phyloP scores from a whole-genome alignment of 2,797 vertebrate species.

The Argentina silus region DNA sequence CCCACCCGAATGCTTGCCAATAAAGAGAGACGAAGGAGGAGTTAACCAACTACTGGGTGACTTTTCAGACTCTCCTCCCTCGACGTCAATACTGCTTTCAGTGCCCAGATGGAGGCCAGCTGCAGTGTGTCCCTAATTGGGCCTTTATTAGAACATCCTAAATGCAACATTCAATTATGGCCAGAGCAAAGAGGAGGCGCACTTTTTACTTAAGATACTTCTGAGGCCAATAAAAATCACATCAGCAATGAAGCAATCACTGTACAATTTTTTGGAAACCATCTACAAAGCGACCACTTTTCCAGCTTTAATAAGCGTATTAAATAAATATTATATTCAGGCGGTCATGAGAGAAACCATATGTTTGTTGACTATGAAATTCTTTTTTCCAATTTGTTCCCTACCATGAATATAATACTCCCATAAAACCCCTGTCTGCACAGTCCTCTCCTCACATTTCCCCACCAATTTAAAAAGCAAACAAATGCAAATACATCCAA shows the following conservation, averaged over 20 bases:
- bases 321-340: slow-evolving; percentile 54
- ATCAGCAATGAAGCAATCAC: slow-evolving; percentile 63
- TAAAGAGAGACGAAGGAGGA: slow-evolving; percentile 16
- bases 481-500: not conserved
- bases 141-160: slow-evolving; percentile 58
- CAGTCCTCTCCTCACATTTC: not conserved
- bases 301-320: slow-evolving; percentile 49
- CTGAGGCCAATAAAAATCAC: slow-evolving; percentile 62
- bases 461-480: not conserved
- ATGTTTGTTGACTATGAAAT: slow-evolving; percentile 42
- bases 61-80: slow-evolving; percentile 18
- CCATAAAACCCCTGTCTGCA: slow-evolving; percentile 3
- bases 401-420: not conserved
- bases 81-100: slow-evolving; percentile 36
- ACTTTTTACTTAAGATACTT: slow-evolving; percentile 59
- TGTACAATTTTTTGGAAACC: slow-evolving; percentile 56
- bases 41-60: slow-evolving; percentile 27
- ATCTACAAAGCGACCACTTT: slow-evolving; percentile 57
- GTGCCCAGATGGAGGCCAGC: slow-evolving; percentile 55
- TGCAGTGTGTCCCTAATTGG: slow-evolving; percentile 52
- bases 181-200: slow-evolving; percentile 41
- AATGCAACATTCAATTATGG: slow-evolving; percentile 59
- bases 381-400: slow-evolving; percentile 22
- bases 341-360: slow-evolving; percentile 51
- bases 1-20: slow-evolving; percentile 36